phyloP scores from a whole-genome alignment of 2,888 invertebrate genomes.

The Dendrolimus houi region DNA sequence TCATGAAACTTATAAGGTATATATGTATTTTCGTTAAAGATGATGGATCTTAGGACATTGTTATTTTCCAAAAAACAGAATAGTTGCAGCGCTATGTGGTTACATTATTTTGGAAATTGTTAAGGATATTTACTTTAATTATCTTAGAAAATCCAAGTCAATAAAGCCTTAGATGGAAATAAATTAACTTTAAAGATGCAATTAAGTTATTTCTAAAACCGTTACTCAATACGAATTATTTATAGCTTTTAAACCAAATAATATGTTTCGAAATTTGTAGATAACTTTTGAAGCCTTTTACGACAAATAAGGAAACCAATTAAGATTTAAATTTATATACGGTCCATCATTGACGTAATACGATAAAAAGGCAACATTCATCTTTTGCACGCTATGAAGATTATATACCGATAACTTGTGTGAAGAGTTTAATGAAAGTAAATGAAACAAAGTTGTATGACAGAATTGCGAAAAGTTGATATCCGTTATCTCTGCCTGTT shows the following conservation, averaged over 20 bases:
- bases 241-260: not conserved
- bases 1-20: no score
- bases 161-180: not conserved
- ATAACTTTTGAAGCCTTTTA: not conserved
- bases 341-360: not conserved
- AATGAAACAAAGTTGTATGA: no score
- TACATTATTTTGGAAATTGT: not conserved
- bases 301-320: not conserved
- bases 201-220: conserved; percentile 1
- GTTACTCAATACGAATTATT: not conserved
- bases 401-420: no score
- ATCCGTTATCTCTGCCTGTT: no score
- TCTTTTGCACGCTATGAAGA: no score
- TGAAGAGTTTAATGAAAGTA: no score
- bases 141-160: not conserved
- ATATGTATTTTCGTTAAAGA: no score
- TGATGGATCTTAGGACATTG: no score
- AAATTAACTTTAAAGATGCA: not conserved
- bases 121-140: not conserved
- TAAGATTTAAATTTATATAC: not conserved
- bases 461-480: no score
- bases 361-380: no score
- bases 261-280: not conserved
- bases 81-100: no score
- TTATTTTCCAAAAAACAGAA: no score